These are phyloP conservation scores for Poeciliopsis turneri DNA, from an alignment of 2,797 vertebrate species.

Conservation along the genomic window DNA sequence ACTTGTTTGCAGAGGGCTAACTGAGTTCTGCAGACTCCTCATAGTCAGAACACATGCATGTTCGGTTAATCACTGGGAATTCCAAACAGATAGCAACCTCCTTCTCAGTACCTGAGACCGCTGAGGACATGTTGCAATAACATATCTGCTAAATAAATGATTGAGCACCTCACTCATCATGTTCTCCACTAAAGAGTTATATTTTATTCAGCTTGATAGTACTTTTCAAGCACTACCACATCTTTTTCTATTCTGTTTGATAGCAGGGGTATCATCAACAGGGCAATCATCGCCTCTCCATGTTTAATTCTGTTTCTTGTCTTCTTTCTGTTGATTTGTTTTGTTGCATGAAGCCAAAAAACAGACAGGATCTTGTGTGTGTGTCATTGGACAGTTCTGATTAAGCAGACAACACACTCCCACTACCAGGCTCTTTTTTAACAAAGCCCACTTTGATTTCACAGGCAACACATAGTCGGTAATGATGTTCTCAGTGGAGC, in stretches of 20 bases:
- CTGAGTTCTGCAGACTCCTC: background rate
- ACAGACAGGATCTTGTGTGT: background rate
- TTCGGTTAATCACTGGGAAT: background rate
- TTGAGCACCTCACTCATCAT: slow-evolving; percentile 31
- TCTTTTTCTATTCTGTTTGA: slow-evolving; percentile 53
- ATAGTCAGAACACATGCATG: background rate
- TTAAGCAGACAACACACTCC: slow-evolving; percentile 39
- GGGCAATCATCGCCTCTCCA: background rate
- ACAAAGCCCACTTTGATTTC: slow-evolving; percentile 72
- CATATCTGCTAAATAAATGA: slow-evolving; percentile 39
- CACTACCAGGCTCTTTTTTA: slow-evolving; percentile 30
- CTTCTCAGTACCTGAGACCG: slow-evolving; percentile 1
- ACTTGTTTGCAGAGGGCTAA: slow-evolving; percentile 22
- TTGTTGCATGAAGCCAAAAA: slow-evolving; percentile 30
- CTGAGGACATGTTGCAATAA: slow-evolving; percentile 2
- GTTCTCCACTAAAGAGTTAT: slow-evolving; percentile 17
- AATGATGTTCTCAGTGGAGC: slow-evolving; percentile 67
- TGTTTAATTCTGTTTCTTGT: slow-evolving; percentile 16
- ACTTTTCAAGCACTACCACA: background rate
- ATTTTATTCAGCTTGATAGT: slow-evolving; percentile 49
- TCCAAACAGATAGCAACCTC: background rate
- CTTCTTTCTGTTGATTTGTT: background rate
- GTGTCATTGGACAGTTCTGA: slow-evolving; percentile 23
- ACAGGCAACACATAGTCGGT: slow-evolving; percentile 57
- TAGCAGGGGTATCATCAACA: slow-evolving; percentile 15